Evolutionary conservation across 2,797 vertebrate genomes (phyloP).

Genomic region (Sebastes diploproa): DNA sequence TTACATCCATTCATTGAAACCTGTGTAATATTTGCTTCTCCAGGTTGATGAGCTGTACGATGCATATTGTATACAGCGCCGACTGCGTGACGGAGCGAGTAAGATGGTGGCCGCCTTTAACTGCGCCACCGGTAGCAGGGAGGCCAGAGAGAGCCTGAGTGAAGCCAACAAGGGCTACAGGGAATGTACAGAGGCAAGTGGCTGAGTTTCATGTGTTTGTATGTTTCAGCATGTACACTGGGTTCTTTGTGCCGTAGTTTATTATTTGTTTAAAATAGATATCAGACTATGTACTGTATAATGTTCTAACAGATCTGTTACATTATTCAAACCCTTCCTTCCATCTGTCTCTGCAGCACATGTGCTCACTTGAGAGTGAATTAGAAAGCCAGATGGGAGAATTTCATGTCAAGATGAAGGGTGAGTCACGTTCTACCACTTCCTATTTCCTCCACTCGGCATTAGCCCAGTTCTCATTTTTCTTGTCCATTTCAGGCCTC

Average conservation of each 20-base stretch:
- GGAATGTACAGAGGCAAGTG: conserved; percentile 94
- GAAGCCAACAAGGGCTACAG: conserved; percentile 96
- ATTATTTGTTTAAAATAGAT: background rate
- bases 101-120: conserved; percentile 98
- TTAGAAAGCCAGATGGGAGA: conserved; percentile 97
- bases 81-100: conserved; percentile 94
- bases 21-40: background rate
- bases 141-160: conserved; percentile 94
- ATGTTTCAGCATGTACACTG: background rate
- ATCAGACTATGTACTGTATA: background rate
- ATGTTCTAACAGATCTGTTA: background rate
- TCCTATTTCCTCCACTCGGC: conserved; percentile 16
- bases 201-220: background rate
- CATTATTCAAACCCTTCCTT: background rate
- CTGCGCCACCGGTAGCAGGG: conserved; percentile 90
- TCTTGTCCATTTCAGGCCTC: conserved; percentile 82
- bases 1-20: background rate
- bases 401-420: conserved; percentile 99
- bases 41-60: conserved; percentile 98
- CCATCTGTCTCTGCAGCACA: conserved; percentile 84
- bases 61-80: conserved; percentile 95
- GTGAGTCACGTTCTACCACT: conserved; percentile 76
- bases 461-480: conserved; percentile 41
- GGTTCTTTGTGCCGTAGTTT: background rate
- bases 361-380: conserved; percentile 96